Conservation (phyloP, 2,888 invertebrate species). For the Nudaria mundana region DNA sequence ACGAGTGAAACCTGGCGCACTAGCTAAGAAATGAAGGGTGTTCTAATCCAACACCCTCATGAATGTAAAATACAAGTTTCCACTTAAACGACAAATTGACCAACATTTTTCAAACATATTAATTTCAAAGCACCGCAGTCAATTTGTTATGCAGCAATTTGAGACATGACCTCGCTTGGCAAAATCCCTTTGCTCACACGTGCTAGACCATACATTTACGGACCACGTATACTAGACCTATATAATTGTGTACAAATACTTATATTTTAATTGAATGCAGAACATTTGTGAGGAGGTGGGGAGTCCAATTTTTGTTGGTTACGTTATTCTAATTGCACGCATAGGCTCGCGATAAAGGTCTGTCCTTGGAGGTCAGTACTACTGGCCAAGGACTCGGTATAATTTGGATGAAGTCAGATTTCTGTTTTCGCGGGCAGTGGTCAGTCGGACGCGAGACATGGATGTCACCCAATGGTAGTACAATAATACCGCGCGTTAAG, state of each 20-base stretch:
- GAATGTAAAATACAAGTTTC: conserved; percentile 37
- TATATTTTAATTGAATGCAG: conserved; percentile 31
- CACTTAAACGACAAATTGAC: conserved; percentile 46
- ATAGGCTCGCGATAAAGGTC: conserved; percentile 55
- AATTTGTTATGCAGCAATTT: conserved; percentile 75
- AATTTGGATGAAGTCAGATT: conserved; percentile 54
- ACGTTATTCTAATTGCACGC: conserved; percentile 62
- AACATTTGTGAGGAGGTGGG: conserved; percentile 35
- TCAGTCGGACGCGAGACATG: conserved; percentile 44
- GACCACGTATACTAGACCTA: conserved; percentile 40
- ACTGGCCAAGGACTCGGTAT: conserved; percentile 66
- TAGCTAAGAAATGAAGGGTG: conserved; percentile 13
- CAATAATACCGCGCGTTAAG: conserved; percentile 65
- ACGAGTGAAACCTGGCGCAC: too few species aligned
- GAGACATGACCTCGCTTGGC: conserved; percentile 68
- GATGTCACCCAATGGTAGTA: conserved; percentile 35
- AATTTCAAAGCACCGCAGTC: conserved; percentile 74
- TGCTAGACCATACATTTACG: conserved; percentile 40
- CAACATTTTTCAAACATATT: conserved; percentile 59
- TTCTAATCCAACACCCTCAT: conserved; percentile 31
- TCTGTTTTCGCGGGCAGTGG: conserved; percentile 65
- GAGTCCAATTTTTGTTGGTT: conserved; percentile 41
- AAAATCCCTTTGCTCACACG: conserved; percentile 49
- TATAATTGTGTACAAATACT: conserved; percentile 23
- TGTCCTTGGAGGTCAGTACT: conserved; percentile 71